Evolutionary conservation across 2,888 invertebrate species (phyloP).

Genomic region (Reticulitermes lucifugus): DNA sequence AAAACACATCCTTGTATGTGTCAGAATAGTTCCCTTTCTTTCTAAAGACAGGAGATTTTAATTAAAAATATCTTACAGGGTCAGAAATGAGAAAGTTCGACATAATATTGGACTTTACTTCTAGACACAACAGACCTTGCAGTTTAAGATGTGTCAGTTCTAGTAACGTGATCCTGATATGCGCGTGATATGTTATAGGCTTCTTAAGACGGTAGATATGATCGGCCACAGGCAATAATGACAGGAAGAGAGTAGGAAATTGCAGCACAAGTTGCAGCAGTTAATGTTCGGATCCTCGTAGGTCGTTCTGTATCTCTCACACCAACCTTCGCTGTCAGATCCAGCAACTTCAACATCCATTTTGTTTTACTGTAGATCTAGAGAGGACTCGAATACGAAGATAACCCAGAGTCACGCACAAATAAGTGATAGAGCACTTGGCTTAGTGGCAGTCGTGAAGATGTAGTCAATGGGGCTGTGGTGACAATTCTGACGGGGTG

Average conservation of each 20-base stretch:
- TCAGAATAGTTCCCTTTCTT: too few species aligned
- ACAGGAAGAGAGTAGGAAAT: conserved; percentile 8
- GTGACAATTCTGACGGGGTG: background rate
- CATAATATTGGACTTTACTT: too few species aligned
- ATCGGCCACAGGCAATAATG: background rate
- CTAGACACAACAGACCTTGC: too few species aligned
- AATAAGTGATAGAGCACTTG: conserved; percentile 7
- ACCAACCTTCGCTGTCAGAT: conserved; percentile 13
- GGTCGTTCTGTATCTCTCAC: background rate
- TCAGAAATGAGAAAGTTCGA: too few species aligned
- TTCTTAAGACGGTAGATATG: background rate
- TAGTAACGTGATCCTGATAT: too few species aligned
- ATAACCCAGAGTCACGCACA: background rate
- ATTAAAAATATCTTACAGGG: too few species aligned
- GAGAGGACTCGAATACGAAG: background rate
- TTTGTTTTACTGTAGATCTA: conserved; percentile 23
- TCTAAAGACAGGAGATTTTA: too few species aligned
- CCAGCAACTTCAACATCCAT: conserved; percentile 21
- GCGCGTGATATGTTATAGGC: too few species aligned
- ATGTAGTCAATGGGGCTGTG: background rate
- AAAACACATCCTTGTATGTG: too few species aligned
- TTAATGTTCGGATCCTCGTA: background rate
- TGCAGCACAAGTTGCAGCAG: background rate
- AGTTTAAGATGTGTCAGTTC: too few species aligned
- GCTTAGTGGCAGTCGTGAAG: background rate